phyloP scores from a whole-genome alignment of 2,797 vertebrate species.

The Ciconia nigra region DNA sequence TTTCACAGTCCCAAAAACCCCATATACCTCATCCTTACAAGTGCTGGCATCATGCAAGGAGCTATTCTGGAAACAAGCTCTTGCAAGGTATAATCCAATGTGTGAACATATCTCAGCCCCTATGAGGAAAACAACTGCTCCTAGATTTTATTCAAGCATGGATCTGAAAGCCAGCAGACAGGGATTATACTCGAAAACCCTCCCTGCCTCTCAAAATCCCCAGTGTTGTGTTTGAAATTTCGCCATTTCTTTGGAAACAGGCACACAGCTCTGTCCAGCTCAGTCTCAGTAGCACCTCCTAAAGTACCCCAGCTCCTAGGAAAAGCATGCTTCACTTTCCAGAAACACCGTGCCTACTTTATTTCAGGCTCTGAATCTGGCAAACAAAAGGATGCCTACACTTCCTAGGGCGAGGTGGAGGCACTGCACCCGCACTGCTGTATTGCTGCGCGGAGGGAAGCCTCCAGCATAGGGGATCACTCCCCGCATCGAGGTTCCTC shows the following conservation, averaged over 20 bases:
- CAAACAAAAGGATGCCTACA: background rate
- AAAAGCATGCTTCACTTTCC: background rate
- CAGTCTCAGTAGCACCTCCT: background rate
- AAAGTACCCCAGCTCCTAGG: background rate
- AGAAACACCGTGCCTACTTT: background rate
- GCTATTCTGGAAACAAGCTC: background rate
- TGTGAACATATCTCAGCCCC: background rate
- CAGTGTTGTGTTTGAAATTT: background rate
- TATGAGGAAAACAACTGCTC: background rate
- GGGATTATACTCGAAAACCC: background rate
- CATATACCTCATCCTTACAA: background rate
- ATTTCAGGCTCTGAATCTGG: background rate
- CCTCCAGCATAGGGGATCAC: background rate
- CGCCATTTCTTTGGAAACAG: background rate
- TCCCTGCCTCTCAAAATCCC: background rate
- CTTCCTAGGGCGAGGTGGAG: background rate
- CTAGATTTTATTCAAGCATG: background rate
- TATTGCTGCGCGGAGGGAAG: fast-evolving
- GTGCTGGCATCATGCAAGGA: background rate
- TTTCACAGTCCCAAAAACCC: background rate
- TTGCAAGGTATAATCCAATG: background rate
- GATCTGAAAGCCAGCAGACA: background rate
- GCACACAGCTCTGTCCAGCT: background rate
- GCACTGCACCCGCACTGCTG: background rate
- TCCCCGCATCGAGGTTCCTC: background rate